These are phyloP conservation scores for Dendrolimus pini DNA, from an alignment of 2,888 invertebrate genomes.

Conservation along the genomic window DNA sequence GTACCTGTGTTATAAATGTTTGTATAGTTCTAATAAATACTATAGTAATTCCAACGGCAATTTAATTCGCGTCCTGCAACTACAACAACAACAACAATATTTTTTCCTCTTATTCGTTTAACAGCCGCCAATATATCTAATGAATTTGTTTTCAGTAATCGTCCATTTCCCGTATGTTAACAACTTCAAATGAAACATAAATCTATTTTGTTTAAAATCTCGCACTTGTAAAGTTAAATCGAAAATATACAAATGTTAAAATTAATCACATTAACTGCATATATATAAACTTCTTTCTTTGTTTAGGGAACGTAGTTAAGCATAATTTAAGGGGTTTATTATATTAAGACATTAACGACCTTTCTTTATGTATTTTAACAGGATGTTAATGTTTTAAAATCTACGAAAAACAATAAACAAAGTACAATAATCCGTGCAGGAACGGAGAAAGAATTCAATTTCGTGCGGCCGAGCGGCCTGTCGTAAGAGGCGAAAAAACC, in stretches of 20 bases:
- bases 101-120: neutral
- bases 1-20: no score
- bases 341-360: neutral
- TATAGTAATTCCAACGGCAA: no score
- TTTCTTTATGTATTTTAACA: neutral
- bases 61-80: no score
- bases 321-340: neutral
- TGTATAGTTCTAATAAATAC: no score
- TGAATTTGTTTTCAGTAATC: neutral
- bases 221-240: neutral
- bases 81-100: no score
- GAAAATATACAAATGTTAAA: neutral
- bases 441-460: no score
- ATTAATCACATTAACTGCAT: neutral
- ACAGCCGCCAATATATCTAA: neutral
- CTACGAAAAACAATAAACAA: neutral
- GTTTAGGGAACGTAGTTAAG: neutral
- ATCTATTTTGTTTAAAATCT: neutral
- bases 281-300: neutral
- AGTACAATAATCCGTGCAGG: no score
- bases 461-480: no score
- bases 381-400: neutral
- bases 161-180: neutral
- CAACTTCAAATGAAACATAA: neutral
- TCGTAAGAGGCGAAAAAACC: no score